phyloP scores from a whole-genome alignment of 2,113 vertebrate genomes.

The Halichoerus grypus region DNA sequence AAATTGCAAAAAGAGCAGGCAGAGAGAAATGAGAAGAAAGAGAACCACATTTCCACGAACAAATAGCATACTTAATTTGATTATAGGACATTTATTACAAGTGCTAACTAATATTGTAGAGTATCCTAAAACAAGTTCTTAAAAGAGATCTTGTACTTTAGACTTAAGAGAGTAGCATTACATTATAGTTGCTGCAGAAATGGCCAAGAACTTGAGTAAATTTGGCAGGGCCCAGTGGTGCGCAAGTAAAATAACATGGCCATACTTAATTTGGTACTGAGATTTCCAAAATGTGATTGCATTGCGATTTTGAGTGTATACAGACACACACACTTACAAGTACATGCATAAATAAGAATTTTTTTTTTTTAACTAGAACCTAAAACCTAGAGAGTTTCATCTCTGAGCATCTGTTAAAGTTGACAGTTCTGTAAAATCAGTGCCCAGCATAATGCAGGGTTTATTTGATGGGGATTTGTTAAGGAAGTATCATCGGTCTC shows the following conservation, averaged over 20 bases:
- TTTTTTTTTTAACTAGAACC: background rate
- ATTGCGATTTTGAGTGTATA: background rate
- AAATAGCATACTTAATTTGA: slow-evolving; percentile 53
- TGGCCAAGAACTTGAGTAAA: background rate
- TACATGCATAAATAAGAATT: background rate
- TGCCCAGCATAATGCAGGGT: background rate
- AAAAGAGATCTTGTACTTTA: slow-evolving; percentile 49
- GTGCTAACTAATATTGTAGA: slow-evolving; percentile 24
- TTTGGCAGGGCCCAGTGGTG: background rate
- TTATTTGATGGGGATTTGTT: slow-evolving; percentile 46
- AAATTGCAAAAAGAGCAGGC: background rate
- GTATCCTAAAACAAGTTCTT: slow-evolving; percentile 41
- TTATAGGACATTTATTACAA: slow-evolving; percentile 50
- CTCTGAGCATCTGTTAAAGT: slow-evolving; percentile 39
- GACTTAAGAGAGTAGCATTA: background rate
- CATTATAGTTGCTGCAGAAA: slow-evolving; percentile 35
- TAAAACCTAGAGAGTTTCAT: slow-evolving; percentile 39
- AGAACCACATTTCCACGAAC: slow-evolving; percentile 21
- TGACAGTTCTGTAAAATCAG: slow-evolving; percentile 1
- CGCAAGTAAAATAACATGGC: background rate
- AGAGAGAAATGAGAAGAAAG: slow-evolving; percentile 36
- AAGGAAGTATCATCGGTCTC: background rate
- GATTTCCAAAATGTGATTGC: slow-evolving; percentile 54
- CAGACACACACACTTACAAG: background rate
- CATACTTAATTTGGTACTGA: slow-evolving; percentile 6